Evolutionary conservation across 2,797 vertebrate genomes (phyloP).

Genomic region (Ciconia nigra): DNA sequence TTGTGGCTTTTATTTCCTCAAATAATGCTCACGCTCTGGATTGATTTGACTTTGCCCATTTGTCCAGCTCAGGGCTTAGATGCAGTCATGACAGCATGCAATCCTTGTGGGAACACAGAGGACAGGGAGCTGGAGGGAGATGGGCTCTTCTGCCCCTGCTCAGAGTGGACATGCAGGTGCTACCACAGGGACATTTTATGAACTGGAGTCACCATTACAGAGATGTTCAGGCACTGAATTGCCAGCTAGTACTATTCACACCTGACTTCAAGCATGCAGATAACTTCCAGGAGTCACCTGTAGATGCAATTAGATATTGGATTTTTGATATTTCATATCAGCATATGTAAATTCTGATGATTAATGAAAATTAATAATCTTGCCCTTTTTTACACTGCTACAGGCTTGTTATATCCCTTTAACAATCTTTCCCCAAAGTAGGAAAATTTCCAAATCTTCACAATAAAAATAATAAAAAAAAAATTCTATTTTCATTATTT

Average conservation of each 20-base stretch:
- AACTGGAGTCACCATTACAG: not conserved
- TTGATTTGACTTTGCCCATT: not conserved
- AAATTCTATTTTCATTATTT: not conserved
- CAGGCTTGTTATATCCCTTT: not conserved
- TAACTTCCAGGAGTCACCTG: not conserved
- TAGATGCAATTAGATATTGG: not conserved
- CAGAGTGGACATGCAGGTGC: not conserved
- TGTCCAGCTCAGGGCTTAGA: not conserved
- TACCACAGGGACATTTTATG: not conserved
- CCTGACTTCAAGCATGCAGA: not conserved
- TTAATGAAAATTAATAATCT: not conserved
- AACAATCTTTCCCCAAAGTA: not conserved
- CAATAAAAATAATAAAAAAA: not conserved
- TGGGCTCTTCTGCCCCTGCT: not conserved
- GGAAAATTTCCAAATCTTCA: not conserved
- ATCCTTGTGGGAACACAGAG: not conserved
- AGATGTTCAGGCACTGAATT: not conserved
- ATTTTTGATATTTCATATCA: not conserved
- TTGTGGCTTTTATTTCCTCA: not conserved
- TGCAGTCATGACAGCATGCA: not conserved
- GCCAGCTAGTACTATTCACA: not conserved
- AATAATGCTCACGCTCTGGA: not conserved
- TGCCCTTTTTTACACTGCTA: not conserved
- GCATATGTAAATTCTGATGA: not conserved
- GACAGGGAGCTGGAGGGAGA: not conserved